A percentile compares a stretch with the other conserved stretches of the same genome.
Conservation (phyloP, 1,140 invertebrate species). For the Geopemphigus sp. region DNA sequence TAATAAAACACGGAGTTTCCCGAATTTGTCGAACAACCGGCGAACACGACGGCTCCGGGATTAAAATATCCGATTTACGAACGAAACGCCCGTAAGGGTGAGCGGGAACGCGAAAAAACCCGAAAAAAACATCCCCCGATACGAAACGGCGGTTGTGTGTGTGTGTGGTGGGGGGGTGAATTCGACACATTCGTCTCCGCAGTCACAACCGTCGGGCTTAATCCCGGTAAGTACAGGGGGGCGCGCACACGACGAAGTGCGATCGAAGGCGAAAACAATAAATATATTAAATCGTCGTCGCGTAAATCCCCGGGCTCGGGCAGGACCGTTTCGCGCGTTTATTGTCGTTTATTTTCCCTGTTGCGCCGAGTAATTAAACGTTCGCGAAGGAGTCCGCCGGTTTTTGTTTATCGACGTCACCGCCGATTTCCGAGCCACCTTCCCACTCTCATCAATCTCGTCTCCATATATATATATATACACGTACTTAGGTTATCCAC, state of each 20-base stretch:
- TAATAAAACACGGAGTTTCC: conserved; percentile 3
- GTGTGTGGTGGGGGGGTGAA: too few relatives aligned
- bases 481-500: too few relatives aligned
- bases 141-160: too few relatives aligned
- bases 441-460: too few relatives aligned
- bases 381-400: not conserved
- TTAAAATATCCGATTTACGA: conserved; percentile 17
- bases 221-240: conserved; percentile 34
- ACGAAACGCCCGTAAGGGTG: too few relatives aligned
- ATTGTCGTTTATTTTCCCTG: conserved; percentile 32
- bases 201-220: conserved; percentile 38
- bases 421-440: not conserved
- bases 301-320: conserved; percentile 22
- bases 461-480: too few relatives aligned
- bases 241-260: not conserved
- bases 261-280: not conserved
- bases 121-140: too few relatives aligned
- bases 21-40: not conserved
- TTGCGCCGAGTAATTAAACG: conserved; percentile 40
- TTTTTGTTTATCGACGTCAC: too few relatives aligned
- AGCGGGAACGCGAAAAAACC: not conserved
- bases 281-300: conserved; percentile 35
- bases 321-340: not conserved
- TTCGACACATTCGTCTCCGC: too few relatives aligned
- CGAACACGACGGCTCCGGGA: not conserved